Evolutionary conservation across 2,888 invertebrate species (phyloP).

Genomic region (Cremastinae sp.): DNA sequence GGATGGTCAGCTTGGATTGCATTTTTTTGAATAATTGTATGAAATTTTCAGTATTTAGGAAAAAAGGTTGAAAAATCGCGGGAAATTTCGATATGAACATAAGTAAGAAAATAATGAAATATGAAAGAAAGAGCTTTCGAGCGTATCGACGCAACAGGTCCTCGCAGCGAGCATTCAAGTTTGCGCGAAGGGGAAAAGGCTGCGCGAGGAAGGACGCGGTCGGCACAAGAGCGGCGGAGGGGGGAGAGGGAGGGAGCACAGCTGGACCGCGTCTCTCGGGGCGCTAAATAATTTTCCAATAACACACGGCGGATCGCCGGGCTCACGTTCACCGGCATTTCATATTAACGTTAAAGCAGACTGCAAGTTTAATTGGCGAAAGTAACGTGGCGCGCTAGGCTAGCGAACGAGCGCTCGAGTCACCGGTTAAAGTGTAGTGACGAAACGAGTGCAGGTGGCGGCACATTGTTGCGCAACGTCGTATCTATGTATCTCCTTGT

Average conservation of each 20-base stretch:
- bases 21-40: too few species aligned
- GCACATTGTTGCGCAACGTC: constrained; percentile 71
- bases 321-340: constrained; percentile 61
- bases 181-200: not conserved
- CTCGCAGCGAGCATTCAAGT: not conserved
- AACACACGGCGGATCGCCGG: constrained; percentile 40
- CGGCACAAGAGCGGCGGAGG: constrained; percentile 3
- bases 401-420: constrained; percentile 57
- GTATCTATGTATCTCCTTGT: constrained; percentile 37
- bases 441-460: constrained; percentile 74
- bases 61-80: not conserved
- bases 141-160: constrained; percentile 31
- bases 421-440: constrained; percentile 68
- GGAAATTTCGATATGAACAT: constrained; percentile 3
- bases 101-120: constrained; percentile 6
- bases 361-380: constrained; percentile 73
- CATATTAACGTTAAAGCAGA: constrained; percentile 69
- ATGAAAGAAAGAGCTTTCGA: not conserved
- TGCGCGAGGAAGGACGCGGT: constrained; percentile 6
- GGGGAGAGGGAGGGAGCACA: not conserved
- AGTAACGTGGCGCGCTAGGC: constrained; percentile 67
- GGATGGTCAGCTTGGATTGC: too few species aligned
- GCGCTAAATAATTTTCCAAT: constrained; percentile 54
- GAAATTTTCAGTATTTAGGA: constrained; percentile 9
- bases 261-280: constrained; percentile 6